Evolutionary conservation across 1,140 invertebrate species (phyloP), one percentile per base, ranked within the genome.

Genomic region (honey bee (Apis mellifera)): DNA sequence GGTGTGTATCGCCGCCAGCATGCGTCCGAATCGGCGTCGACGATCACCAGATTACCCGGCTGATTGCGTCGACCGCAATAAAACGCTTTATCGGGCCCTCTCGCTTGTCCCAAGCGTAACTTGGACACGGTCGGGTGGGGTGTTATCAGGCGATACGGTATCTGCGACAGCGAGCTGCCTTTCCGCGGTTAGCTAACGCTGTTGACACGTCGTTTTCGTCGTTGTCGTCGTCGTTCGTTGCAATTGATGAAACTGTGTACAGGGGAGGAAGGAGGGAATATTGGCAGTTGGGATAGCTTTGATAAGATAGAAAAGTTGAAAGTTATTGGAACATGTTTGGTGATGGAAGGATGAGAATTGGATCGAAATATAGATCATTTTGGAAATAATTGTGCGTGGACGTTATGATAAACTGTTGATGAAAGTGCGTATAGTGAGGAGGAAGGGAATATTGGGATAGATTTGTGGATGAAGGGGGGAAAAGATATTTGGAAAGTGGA

Each of bases 81-180:
- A 74, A 84, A 84, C 82, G 77, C 32, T 84, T 74, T 84, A 84
- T 80, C 70, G 32, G 32, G 54, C 7, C 19, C 75, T 74, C 55
- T 8, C n/a, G 48, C 66, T 42, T 57, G 66, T 76, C 54, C 32
- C 60, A 12, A 15, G 60, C 70, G 70, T 55, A 48, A 55, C 69
- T 73, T 23, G 50, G 15, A 68, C 48, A 60, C 13, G 26, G 9
- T 7, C 48, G 54, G 77, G 82, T 75, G 85, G 84, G 86, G 69
- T 83, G 82, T 89, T 90, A 90, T 90, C 89, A 75, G 26, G 62
- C 82, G 89, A 90, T 90, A 90, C 62, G 85, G 64, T 90, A 90
- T 89, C 85, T 79, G 55, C 23, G 76, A 57, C 83, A 84, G 59
- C 69, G 69, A 26, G 50, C 72, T 59, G 78, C 74, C 72, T 87